Evolutionary conservation across 1,140 invertebrate species (phyloP), one percentile per base, ranked within the genome.

Genomic region (Caenorhabditis remanei): DNA sequence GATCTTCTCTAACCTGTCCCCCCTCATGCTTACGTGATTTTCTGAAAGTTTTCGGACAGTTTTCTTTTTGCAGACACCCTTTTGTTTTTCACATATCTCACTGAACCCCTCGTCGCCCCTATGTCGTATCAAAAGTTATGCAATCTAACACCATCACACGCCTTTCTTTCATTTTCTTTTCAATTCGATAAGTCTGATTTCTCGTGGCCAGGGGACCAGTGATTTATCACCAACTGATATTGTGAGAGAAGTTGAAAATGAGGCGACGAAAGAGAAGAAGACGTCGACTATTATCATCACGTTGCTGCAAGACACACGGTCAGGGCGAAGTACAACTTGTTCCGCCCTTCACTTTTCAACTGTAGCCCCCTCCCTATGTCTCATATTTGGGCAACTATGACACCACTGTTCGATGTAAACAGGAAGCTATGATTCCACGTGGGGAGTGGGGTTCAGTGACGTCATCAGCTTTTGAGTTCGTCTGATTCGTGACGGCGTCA

Each of bases 71-170:
- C 71, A 79, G 71, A 79, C 71, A 50, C 46, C 71, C 14, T 50
- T 13, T 50, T 50, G 46, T 79, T 79, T 79, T 79, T 50, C 46
- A 50, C 71, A 79, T 79, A 79, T 32, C 71, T 43, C 13, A 43
- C 14, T 50, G 46, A 79, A 79, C 14, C 21, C 71, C 71, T 71
- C 65, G 65, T 71, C 24, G 19, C 5, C 13, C 53, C 7, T 65
- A 67, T 32, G 40, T 11, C 11, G 50, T 53, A 32, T 63, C n/a
- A 19, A 63, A 63, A 63, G 71, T 79, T 79, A 79, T 79, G 71
- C 71, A 79, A 79, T 79, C 46, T 79, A 50, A 79, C 71, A 79
- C 71, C 71, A 79, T 79, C 71, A 79, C 46, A 50, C 46, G 71
- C 71, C 71, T 79, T 79, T 79, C 46, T 79, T 11, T 79, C 13